phyloP scores from a whole-genome alignment of 1,140 invertebrate species.

The Chlorops oryzae region DNA sequence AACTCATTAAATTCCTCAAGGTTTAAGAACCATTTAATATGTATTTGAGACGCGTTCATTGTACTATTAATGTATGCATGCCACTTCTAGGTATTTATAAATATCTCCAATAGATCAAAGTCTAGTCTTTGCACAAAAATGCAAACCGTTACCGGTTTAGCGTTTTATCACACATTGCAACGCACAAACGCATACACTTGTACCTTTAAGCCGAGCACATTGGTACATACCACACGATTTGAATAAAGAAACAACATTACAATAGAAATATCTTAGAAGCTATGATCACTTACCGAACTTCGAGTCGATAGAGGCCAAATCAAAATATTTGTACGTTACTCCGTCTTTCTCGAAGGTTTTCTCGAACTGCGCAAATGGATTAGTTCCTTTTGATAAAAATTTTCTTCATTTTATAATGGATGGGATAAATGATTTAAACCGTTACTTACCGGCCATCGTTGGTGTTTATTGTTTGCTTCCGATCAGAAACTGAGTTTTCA shows the following conservation, averaged over 20 bases:
- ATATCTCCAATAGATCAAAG: neutral
- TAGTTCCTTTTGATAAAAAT: too few relatives aligned
- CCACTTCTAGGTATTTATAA: neutral
- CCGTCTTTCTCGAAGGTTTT: slow-evolving; percentile 62
- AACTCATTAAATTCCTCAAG: slow-evolving; percentile 22
- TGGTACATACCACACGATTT: too few relatives aligned
- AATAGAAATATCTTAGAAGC: neutral
- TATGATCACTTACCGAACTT: slow-evolving; percentile 66
- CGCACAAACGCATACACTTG: neutral
- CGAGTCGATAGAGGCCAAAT: slow-evolving; percentile 59
- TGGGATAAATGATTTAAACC: too few relatives aligned
- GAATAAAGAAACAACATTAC: too few relatives aligned
- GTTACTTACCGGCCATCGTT: too few relatives aligned
- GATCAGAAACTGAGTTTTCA: too few relatives aligned
- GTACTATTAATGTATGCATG: neutral
- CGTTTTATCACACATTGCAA: neutral
- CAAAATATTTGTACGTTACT: slow-evolving; percentile 68
- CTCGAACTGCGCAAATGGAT: slow-evolving; percentile 65
- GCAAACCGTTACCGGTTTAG: neutral
- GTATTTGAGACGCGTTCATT: neutral
- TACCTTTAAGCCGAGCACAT: neutral
- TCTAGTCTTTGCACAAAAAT: neutral
- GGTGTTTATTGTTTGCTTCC: too few relatives aligned
- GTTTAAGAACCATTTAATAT: neutral
- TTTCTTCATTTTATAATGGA: too few relatives aligned